phyloP scores from a whole-genome alignment of 2,888 invertebrate genomes.

The Aphrophora alni region DNA sequence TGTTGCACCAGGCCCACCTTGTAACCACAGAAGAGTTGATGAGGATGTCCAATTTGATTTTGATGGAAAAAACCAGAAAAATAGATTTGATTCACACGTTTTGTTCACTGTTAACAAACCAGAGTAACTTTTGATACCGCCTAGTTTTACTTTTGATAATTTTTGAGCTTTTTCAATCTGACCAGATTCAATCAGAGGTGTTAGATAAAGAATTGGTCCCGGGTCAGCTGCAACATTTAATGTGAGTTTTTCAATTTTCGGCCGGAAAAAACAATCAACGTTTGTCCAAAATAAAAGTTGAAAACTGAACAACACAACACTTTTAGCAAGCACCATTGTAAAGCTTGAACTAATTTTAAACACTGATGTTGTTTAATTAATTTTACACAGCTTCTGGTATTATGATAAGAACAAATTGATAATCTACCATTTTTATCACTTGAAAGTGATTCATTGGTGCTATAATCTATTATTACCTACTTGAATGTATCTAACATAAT shows the following conservation, averaged over 20 bases:
- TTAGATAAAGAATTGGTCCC: slow-evolving; percentile 55
- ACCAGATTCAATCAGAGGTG: slow-evolving; percentile 57
- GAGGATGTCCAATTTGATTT: slow-evolving; percentile 58
- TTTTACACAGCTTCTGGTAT: no score
- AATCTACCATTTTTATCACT: no score
- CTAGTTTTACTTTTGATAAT: slow-evolving; percentile 49
- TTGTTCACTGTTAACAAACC: slow-evolving; percentile 69
- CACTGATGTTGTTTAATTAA: no score
- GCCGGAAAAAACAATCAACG: not conserved
- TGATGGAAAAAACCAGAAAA: slow-evolving; percentile 62
- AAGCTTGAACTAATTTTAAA: not conserved
- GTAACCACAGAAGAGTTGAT: slow-evolving; percentile 79
- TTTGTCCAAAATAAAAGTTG: not conserved
- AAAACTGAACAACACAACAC: not conserved
- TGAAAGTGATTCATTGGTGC: no score
- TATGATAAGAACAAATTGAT: no score
- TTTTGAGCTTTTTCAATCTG: slow-evolving; percentile 54
- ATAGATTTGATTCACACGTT: slow-evolving; percentile 59
- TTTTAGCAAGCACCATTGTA: not conserved
- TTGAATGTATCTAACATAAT: no score
- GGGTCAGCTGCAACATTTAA: not conserved
- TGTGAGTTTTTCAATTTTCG: not conserved
- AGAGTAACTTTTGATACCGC: slow-evolving; percentile 62
- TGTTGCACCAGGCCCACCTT: slow-evolving; percentile 84
- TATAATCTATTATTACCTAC: no score